Base-by-base conservation (phyloP, 2,797 vertebrate species). In the Loriculus beryllinus region DNA sequence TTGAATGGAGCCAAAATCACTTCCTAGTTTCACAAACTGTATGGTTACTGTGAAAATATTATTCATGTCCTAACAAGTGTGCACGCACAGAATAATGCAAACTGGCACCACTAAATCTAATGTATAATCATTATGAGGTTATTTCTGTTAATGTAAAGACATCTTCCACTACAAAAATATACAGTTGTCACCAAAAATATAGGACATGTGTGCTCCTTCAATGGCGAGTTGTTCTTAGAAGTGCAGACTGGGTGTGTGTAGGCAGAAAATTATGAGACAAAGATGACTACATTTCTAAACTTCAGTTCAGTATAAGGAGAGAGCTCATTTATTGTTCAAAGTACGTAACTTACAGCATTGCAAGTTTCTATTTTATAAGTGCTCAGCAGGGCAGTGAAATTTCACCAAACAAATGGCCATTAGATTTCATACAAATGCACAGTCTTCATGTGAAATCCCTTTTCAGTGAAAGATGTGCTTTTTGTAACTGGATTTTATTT, bases 271-370 rank as follows among this genome's bases (percentile, higher is more conserved):
- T 92, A 94, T 3, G 77, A 92, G 70, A 95, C 85, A 97, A 96
- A 97, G 96, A 95, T 91, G 90, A 87, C 60, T 69, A 80, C 92
- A 95, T 96, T 97, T 71, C 90, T 92, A 74, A 92, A 79, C 81
- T 92, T 88, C 70, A 92, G 88, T 95, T 97, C 82, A 77, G 20
- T 88, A 65, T 72, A 96, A 96, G 88, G 96, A 89, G 62, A 85
- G 93, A 95, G 85, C 91, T 97, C 84, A 96, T 96, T 97, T 97
- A 92, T 90, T 97, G 93, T 88, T 97, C 82, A 96, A 97, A 96
- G 71, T 76, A 96, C 84, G 77, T 92, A 95, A 96, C 95, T 95
- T 96, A 95, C 92, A 91, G 92, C 63, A 92, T 95, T 97, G 90
- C 94, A 96, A 96, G 93, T 91, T 97, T 93, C 97, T 93, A 77